These are phyloP conservation scores for Lordiphosa mommai DNA, from an alignment of 1,140 invertebrate species.

Conservation along the genomic window DNA sequence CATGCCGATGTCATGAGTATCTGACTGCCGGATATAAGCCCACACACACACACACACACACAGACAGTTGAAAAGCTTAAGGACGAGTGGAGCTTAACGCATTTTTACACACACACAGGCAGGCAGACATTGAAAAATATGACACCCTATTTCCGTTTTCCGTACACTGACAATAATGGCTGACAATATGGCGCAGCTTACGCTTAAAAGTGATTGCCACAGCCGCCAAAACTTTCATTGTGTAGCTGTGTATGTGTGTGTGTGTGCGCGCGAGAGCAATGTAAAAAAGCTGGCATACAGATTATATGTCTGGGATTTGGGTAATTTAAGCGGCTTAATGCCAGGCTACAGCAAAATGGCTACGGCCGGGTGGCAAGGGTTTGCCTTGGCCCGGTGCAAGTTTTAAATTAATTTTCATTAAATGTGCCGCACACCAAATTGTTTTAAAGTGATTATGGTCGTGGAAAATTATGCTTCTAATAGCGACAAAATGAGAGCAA, in stretches of 20 bases:
- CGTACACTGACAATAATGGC: constrained; percentile 67
- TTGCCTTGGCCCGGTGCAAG: constrained; percentile 27
- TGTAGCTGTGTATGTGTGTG: constrained; percentile 12
- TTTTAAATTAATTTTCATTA: constrained; percentile 68
- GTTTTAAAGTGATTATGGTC: constrained; percentile 69
- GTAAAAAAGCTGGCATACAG: constrained; percentile 44
- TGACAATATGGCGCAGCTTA: constrained; percentile 70
- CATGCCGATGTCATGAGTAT: constrained; percentile 33
- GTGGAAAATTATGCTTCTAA: constrained; percentile 53
- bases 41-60: constrained; percentile 7
- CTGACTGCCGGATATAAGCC: constrained; percentile 33
- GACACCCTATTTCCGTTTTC: constrained; percentile 68
- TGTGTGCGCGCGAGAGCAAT: constrained; percentile 2
- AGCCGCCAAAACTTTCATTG: constrained; percentile 41
- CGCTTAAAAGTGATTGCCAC: constrained; percentile 64
- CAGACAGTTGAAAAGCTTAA: constrained; percentile 40
- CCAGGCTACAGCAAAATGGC: constrained; percentile 26
- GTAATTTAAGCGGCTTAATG: constrained; percentile 66
- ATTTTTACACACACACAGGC: constrained; percentile 40
- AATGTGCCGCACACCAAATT: constrained; percentile 61
- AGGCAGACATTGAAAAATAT: constrained; percentile 54
- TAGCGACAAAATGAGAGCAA: constrained; percentile 2
- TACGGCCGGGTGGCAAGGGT: not conserved
- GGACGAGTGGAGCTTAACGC: constrained; percentile 58
- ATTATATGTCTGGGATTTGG: constrained; percentile 67